Percentiles rank a stretch among this genome's conserved stretches.
Evolutionary conservation across 2,113 vertebrate genomes (phyloP).

Genomic region (Mus spicilegus): DNA sequence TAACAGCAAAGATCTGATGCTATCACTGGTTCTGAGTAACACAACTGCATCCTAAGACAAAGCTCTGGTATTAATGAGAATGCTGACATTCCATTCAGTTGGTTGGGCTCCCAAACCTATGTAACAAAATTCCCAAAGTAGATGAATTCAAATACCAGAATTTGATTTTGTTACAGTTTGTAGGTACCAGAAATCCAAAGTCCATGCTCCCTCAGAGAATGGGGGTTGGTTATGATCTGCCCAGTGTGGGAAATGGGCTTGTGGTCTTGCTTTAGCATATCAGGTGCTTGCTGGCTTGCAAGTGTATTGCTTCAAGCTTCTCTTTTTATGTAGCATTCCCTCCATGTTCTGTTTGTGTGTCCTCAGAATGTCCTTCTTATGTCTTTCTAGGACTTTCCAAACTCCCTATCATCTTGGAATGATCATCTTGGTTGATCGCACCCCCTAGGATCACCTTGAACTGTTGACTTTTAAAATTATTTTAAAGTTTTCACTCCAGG

Average conservation of each 20-base stretch:
- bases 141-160: neutral
- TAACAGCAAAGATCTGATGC: neutral
- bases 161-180: neutral
- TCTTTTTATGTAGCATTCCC: neutral
- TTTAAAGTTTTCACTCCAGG: neutral
- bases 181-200: neutral
- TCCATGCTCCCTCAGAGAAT: neutral
- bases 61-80: neutral
- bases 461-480: neutral
- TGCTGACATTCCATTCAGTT: neutral
- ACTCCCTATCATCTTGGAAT: neutral
- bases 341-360: neutral
- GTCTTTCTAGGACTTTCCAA: neutral
- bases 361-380: neutral
- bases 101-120: neutral
- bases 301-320: neutral
- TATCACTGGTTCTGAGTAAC: neutral
- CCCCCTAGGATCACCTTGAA: neutral
- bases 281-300: neutral
- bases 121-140: neutral
- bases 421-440: neutral
- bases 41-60: neutral
- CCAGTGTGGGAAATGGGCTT: neutral
- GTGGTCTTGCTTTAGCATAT: too few relatives aligned
- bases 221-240: neutral